Evolutionary conservation across 2,888 invertebrate genomes (phyloP).

Genomic region (Megaustenia siamemsis): DNA sequence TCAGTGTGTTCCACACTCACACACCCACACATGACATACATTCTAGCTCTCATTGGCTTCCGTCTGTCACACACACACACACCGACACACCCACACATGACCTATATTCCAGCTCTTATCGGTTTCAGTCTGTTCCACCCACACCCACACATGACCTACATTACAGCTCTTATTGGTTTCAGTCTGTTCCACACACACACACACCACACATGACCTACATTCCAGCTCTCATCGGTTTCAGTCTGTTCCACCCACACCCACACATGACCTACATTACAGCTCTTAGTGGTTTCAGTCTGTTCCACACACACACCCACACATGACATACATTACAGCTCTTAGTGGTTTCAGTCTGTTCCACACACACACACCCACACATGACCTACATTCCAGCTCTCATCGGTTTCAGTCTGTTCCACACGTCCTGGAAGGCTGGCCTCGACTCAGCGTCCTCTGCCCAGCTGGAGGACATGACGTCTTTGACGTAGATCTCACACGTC

Average conservation of each 20-base stretch:
- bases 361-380: not conserved
- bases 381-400: conserved; percentile 89
- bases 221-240: conserved; percentile 84
- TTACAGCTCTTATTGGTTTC: conserved; percentile 85
- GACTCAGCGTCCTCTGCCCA: conserved; percentile 79
- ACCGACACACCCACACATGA: no score
- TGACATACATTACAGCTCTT: conserved; percentile 88
- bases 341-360: conserved; percentile 77
- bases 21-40: no score
- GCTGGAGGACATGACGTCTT: conserved; percentile 78
- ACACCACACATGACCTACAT: conserved; percentile 84
- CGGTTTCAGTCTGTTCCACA: conserved; percentile 77
- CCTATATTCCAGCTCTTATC: no score
- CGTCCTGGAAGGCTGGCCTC: conserved; percentile 79
- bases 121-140: no score
- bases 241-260: conserved; percentile 70
- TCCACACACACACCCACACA: conserved; percentile 66
- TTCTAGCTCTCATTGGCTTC: no score
- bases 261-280: conserved; percentile 88
- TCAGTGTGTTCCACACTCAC: no score
- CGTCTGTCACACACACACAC: no score
- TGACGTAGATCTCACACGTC: conserved; percentile 84
- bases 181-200: conserved; percentile 64
- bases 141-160: conserved; percentile 84
- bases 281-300: conserved; percentile 77